A percentile compares a stretch with the other conserved stretches of the same genome.
These are phyloP conservation scores for Polydesmus complanatus DNA, from an alignment of 2,888 invertebrate genomes.

Conservation along the genomic window DNA sequence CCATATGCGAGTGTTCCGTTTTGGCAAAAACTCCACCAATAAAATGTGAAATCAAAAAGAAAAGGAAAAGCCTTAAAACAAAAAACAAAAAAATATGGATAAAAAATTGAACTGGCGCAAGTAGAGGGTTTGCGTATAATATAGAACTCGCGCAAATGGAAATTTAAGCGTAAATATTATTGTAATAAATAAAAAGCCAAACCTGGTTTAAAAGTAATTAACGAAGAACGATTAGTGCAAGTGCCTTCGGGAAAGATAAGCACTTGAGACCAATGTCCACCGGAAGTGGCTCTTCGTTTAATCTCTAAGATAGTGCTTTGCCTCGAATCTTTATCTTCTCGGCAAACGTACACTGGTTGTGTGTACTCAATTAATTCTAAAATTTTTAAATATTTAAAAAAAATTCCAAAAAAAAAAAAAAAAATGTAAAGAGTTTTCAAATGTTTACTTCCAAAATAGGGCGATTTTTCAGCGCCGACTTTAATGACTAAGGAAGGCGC, in stretches of 20 bases:
- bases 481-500: constrained; percentile 83
- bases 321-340: constrained; percentile 83
- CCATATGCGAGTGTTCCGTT: too few relatives aligned
- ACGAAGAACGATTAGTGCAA: constrained; percentile 80
- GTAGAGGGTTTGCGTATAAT: too few relatives aligned
- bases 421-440: background rate
- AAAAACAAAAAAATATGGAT: too few relatives aligned
- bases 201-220: constrained; percentile 36
- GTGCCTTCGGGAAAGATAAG: constrained; percentile 94
- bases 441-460: constrained; percentile 76
- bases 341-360: constrained; percentile 85
- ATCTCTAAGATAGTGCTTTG: constrained; percentile 83
- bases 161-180: too few relatives aligned
- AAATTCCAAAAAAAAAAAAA: constrained; percentile 12
- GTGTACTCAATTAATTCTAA: constrained; percentile 80
- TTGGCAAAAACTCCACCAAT: too few relatives aligned
- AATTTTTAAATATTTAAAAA: too few relatives aligned
- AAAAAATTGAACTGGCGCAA: too few relatives aligned
- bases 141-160: too few relatives aligned
- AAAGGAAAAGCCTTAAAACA: too few relatives aligned
- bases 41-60: too few relatives aligned
- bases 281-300: constrained; percentile 64
- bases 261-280: constrained; percentile 40
- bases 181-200: constrained; percentile 28
- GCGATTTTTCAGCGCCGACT: constrained; percentile 63